Conservation (phyloP, 2,113 vertebrate genomes). For the Pundamilia nyererei region DNA sequence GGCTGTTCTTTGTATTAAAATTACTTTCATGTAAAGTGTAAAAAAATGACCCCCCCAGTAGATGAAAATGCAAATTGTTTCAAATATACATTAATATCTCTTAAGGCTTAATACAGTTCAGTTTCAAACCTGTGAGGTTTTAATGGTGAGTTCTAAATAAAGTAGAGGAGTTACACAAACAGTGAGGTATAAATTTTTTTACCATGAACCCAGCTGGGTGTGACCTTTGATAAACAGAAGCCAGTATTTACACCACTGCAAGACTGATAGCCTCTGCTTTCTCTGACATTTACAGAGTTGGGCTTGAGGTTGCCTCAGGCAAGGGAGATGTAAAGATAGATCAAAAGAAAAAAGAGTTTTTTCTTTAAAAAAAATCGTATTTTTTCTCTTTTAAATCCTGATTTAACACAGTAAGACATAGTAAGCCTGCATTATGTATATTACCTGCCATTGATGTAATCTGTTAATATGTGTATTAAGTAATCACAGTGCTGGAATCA, state of each 20-base stretch:
- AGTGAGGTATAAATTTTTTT: neutral
- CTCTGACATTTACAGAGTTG: constrained; percentile 41
- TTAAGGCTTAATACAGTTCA: neutral
- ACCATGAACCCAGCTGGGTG: constrained; percentile 1
- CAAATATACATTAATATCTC: neutral
- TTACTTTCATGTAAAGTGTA: neutral
- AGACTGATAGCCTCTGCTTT: constrained; percentile 11
- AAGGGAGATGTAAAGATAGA: neutral
- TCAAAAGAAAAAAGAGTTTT: neutral
- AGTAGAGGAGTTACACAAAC: neutral
- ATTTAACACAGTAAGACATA: neutral
- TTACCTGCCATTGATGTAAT: accelerated
- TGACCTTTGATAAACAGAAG: constrained; percentile 53
- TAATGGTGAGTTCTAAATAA: neutral
- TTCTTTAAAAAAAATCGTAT: neutral
- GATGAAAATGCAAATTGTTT: neutral
- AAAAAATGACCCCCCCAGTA: neutral
- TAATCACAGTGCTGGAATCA: neutral
- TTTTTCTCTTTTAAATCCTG: neutral
- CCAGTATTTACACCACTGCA: constrained; percentile 28
- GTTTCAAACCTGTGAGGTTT: neutral
- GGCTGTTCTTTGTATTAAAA: neutral
- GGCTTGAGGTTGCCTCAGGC: constrained; percentile 2
- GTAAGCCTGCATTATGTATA: neutral
- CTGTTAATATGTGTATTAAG: neutral